A percentile compares a stretch with the other conserved stretches of the same genome.
Conservation (phyloP, 2,888 invertebrate species). For the Eupithecia exiguata region DNA sequence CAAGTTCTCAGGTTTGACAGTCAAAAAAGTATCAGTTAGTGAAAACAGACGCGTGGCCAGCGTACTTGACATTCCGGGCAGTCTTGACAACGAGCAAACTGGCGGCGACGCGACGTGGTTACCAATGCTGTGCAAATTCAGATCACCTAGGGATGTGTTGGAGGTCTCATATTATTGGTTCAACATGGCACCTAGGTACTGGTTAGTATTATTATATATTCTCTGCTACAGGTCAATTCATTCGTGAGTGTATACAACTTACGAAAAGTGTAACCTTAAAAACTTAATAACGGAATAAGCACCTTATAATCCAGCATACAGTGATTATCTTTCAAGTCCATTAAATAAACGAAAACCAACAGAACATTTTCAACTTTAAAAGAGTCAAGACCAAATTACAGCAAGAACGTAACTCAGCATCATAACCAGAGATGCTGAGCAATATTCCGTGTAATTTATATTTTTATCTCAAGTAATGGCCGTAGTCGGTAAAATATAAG, state of each 20-base stretch:
- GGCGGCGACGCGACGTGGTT: constrained; percentile 37
- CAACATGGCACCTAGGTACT: not conserved
- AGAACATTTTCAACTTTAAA: not conserved
- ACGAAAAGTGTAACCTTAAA: too few relatives aligned
- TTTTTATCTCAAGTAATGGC: constrained; percentile 19
- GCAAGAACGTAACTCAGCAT: constrained; percentile 13
- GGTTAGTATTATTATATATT: not conserved
- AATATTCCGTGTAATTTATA: constrained; percentile 17
- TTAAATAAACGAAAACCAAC: not conserved
- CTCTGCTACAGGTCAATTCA: too few relatives aligned
- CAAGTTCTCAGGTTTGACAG: not conserved
- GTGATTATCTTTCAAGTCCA: not conserved
- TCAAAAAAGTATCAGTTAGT: constrained; percentile 7
- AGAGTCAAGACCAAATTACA: constrained; percentile 13
- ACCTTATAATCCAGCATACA: not conserved
- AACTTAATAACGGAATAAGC: not conserved
- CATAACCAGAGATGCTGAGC: constrained; percentile 14
- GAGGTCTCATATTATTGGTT: constrained; percentile 21
- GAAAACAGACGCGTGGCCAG: not conserved
- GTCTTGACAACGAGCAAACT: constrained; percentile 46
- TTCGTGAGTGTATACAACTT: too few relatives aligned
- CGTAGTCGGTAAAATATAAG: constrained; percentile 10
- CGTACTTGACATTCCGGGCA: constrained; percentile 36
- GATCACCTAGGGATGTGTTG: constrained; percentile 26
- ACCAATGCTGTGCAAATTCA: constrained; percentile 28